phyloP scores from a whole-genome alignment of 2,888 invertebrate species.

The Ormia ochracea region DNA sequence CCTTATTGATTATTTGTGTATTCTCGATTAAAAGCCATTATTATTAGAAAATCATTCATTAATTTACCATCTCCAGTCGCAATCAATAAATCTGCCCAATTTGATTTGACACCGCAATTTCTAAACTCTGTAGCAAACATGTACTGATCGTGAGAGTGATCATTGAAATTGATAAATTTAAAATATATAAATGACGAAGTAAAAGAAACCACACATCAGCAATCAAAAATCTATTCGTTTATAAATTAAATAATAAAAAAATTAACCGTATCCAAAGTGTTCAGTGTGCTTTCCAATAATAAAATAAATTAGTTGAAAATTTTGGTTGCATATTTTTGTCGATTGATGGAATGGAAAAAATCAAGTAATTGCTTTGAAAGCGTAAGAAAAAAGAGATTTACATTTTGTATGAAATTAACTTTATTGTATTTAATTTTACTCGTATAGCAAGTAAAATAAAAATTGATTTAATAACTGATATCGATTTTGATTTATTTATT shows the following conservation, averaged over 20 bases:
- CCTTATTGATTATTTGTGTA: background rate
- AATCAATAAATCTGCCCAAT: conserved; percentile 57
- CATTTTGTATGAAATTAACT: background rate
- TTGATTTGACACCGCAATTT: conserved; percentile 22
- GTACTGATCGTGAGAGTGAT: conserved; percentile 30
- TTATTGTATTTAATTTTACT: too few relatives aligned
- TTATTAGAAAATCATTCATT: too few relatives aligned
- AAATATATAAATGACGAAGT: conserved; percentile 6
- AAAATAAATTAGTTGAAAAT: conserved; percentile 61
- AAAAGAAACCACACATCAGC: background rate
- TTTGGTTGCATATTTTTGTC: conserved; percentile 68
- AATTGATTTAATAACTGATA: background rate
- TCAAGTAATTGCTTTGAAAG: conserved; percentile 14
- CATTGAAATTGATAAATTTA: conserved; percentile 20
- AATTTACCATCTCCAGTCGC: background rate
- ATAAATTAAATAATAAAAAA: conserved; percentile 48
- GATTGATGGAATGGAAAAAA: conserved; percentile 37
- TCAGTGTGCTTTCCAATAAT: background rate
- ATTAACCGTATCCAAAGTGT: conserved; percentile 22
- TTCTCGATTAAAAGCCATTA: too few relatives aligned
- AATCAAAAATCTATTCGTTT: conserved; percentile 32
- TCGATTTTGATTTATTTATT: background rate
- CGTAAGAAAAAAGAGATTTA: conserved; percentile 28
- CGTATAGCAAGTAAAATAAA: background rate
- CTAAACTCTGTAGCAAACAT: background rate